Conservation (phyloP, 2,888 invertebrate genomes). For the Phyllotreta cruciferae region DNA sequence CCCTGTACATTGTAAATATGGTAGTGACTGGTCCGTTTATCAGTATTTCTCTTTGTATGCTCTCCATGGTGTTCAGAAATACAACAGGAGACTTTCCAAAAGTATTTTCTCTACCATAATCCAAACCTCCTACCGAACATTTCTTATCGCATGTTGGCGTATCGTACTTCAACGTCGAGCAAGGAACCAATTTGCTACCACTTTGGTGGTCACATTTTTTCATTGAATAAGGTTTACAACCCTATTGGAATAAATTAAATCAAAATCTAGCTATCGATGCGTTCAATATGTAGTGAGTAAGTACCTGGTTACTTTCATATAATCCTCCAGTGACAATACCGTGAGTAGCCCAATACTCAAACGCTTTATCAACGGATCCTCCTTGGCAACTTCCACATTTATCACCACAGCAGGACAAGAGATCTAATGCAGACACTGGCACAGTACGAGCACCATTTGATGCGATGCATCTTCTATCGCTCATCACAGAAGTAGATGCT, state of each 20-base stretch:
- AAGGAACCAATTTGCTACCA: slow-evolving; percentile 17
- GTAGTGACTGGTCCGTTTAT: slow-evolving; percentile 85
- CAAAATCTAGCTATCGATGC: no score
- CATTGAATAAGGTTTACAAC: slow-evolving; percentile 38
- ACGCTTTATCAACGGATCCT: slow-evolving; percentile 79
- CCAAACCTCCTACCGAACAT: no score
- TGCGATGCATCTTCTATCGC: slow-evolving; percentile 82
- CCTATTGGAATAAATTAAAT: slow-evolving; percentile 13
- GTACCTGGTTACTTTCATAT: slow-evolving; percentile 60
- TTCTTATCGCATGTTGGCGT: slow-evolving; percentile 21
- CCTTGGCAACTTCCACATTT: slow-evolving; percentile 83
- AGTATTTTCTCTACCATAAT: no score
- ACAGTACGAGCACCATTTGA: slow-evolving; percentile 72
- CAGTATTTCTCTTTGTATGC: slow-evolving; percentile 72
- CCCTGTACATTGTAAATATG: slow-evolving; percentile 81
- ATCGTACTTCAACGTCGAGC: background rate
- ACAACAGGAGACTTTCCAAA: no score
- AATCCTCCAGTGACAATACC: slow-evolving; percentile 87
- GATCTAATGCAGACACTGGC: slow-evolving; percentile 81
- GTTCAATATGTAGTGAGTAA: background rate
- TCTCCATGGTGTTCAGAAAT: no score
- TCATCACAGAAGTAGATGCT: slow-evolving; percentile 87
- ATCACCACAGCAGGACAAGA: slow-evolving; percentile 76
- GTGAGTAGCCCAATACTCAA: slow-evolving; percentile 80
- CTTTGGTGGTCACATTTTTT: slow-evolving; percentile 35